These are phyloP conservation scores for Montifringilla adamsi DNA, from an alignment of 2,113 vertebrate species.

Conservation along the genomic window DNA sequence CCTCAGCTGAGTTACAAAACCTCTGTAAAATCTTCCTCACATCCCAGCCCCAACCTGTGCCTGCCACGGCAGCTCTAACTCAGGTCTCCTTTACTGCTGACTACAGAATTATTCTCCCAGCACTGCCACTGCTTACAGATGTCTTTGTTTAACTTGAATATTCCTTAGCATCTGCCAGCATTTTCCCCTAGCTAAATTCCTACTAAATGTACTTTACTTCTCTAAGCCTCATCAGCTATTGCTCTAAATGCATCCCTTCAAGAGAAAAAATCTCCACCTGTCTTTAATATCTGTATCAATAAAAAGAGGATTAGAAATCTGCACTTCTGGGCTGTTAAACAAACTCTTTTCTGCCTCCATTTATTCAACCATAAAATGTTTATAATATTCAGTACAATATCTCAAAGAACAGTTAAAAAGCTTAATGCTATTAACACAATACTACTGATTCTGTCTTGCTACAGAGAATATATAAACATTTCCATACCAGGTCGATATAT, in stretches of 20 bases:
- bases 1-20: neutral
- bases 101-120: neutral
- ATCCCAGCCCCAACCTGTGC: neutral
- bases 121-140: neutral
- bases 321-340: neutral
- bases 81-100: neutral
- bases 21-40: neutral
- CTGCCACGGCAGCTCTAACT: neutral
- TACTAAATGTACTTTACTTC: neutral
- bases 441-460: neutral
- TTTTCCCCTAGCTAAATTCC: neutral
- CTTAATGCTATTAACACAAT: neutral
- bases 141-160: constrained; percentile 35
- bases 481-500: neutral
- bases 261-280: neutral
- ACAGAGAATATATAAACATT: neutral
- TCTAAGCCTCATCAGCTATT: neutral
- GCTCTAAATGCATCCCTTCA: neutral
- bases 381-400: neutral
- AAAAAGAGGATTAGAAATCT: neutral
- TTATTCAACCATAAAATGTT: constrained; percentile 5
- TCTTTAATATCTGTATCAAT: neutral
- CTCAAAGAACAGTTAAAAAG: constrained; percentile 2
- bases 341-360: neutral
- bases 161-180: neutral